These are phyloP conservation scores for Archivesica marissinica DNA, from an alignment of 1,140 invertebrate species.

Conservation along the genomic window DNA sequence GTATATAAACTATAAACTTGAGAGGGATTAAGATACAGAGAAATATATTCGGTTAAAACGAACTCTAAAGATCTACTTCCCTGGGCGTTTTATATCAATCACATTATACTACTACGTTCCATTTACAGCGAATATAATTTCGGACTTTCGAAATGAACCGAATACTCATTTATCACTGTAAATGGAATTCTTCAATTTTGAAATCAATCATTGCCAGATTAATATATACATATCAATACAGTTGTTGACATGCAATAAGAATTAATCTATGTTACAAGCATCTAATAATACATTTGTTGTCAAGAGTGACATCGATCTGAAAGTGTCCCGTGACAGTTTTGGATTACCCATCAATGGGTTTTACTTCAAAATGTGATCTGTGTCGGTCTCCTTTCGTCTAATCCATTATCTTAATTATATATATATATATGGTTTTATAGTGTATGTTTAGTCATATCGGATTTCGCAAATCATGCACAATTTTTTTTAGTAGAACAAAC, in stretches of 20 bases:
- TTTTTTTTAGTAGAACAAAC: too few relatives aligned
- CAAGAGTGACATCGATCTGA: constrained; percentile 3
- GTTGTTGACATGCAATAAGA: not conserved
- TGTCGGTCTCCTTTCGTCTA: not conserved
- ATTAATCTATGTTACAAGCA: not conserved
- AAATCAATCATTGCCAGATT: not conserved
- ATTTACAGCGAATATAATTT: not conserved
- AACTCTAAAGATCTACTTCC: not conserved
- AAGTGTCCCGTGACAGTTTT: not conserved
- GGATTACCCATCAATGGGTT: not conserved
- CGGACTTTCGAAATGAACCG: not conserved
- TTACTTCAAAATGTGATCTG: not conserved
- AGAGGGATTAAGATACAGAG: not conserved
- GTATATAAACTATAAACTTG: not conserved
- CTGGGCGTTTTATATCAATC: not conserved
- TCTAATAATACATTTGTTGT: constrained; percentile 21
- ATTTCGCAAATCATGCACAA: not conserved
- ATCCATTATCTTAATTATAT: not conserved
- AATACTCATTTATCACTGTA: not conserved
- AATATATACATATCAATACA: constrained; percentile 11
- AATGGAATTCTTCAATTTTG: not conserved
- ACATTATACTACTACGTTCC: not conserved
- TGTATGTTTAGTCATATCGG: not conserved
- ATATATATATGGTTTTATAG: not conserved
- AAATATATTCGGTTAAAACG: not conserved